Conservation (phyloP, 1,140 invertebrate genomes). For the Eurytemora carolleeae region DNA sequence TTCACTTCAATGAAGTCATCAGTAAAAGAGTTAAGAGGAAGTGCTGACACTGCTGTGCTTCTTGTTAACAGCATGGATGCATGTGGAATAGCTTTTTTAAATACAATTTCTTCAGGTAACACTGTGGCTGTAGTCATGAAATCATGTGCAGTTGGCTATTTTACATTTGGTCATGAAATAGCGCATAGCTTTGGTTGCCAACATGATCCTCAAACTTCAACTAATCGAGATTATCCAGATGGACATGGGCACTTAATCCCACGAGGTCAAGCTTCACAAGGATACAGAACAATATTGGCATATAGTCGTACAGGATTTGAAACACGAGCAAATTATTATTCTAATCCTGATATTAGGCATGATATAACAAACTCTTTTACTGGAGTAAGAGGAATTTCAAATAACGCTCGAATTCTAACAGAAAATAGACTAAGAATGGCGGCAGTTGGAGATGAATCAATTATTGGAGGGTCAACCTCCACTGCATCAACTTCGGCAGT, state of each 20-base stretch:
- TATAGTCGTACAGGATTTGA: not conserved
- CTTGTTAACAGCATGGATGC: not conserved
- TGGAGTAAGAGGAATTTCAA: not conserved
- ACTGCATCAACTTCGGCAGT: too few species aligned
- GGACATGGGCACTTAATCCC: not conserved
- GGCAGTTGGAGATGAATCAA: not conserved
- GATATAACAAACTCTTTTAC: not conserved
- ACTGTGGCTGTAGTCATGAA: not conserved
- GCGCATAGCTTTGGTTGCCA: not conserved
- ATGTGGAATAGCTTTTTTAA: not conserved
- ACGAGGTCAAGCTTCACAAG: not conserved
- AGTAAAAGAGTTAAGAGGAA: too few species aligned
- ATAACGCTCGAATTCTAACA: not conserved
- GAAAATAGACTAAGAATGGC: not conserved
- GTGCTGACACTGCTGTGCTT: not conserved
- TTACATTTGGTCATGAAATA: not conserved
- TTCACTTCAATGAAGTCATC: too few species aligned
- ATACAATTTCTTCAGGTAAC: not conserved
- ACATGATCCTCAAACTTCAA: not conserved
- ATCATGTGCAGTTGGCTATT: not conserved
- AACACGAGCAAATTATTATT: not conserved
- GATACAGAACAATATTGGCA: not conserved
- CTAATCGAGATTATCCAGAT: not conserved
- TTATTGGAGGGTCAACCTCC: too few species aligned
- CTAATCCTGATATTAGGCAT: not conserved